phyloP scores from a whole-genome alignment of 53 echinoderm and acorn worm species.

The Echinarachnius parma region DNA sequence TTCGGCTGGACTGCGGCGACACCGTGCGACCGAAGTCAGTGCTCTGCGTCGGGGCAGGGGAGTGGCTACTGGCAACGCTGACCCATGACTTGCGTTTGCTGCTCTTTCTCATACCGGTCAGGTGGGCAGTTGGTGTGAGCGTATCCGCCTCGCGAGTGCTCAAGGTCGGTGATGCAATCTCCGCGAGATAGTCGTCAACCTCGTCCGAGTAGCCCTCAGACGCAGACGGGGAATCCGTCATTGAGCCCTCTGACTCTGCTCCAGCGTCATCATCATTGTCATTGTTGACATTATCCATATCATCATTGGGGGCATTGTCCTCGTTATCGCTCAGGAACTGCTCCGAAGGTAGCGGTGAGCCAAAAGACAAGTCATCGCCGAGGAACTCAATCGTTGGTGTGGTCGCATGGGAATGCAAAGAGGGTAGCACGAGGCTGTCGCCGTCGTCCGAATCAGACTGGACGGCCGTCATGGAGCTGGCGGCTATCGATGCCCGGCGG shows the following conservation, averaged over 20 bases:
- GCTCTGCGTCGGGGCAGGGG: constrained; percentile 49
- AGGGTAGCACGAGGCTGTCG: constrained; percentile 19
- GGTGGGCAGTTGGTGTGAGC: constrained; percentile 77
- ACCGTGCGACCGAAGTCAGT: constrained; percentile 41
- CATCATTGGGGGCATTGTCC: too few relatives aligned
- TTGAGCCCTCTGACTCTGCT: constrained; percentile 1
- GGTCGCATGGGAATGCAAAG: constrained; percentile 38
- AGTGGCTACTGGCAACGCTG: constrained; percentile 43
- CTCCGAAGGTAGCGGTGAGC: constrained; percentile 13
- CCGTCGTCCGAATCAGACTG: constrained; percentile 30
- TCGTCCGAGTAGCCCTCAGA: constrained; percentile 59
- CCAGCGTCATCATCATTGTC: not conserved
- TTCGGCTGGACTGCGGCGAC: constrained; percentile 23
- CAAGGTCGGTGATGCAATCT: constrained; percentile 76
- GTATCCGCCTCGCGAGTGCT: constrained; percentile 94
- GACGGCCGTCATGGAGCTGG: not conserved
- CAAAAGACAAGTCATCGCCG: constrained; percentile 46
- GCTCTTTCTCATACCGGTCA: constrained; percentile 33
- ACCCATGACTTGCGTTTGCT: constrained; percentile 37
- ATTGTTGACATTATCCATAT: not conserved
- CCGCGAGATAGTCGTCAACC: constrained; percentile 58
- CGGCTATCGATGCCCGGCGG: not conserved
- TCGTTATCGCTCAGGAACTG: constrained; percentile 34
- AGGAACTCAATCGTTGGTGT: constrained; percentile 75
- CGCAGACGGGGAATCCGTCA: constrained; percentile 9